These are phyloP conservation scores for Tuberolachnus salignus DNA, from an alignment of 2,888 invertebrate genomes.

Conservation along the genomic window DNA sequence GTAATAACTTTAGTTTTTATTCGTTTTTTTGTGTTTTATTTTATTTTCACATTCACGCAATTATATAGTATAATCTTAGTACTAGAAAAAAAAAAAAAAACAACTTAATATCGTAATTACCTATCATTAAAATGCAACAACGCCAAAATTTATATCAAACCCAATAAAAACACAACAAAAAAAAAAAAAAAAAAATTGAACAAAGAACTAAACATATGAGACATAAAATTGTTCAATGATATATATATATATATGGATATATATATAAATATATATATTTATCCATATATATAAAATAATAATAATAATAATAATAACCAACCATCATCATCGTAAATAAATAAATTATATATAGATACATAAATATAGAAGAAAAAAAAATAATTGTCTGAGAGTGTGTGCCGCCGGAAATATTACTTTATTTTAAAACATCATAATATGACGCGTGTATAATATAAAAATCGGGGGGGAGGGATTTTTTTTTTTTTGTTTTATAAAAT, in stretches of 20 bases:
- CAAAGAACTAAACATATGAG: slow-evolving; percentile 25
- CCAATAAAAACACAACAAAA: slow-evolving; percentile 53
- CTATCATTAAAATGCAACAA: slow-evolving; percentile 54
- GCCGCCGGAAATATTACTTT: too few relatives aligned
- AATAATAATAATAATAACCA: slow-evolving; percentile 3
- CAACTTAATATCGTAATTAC: slow-evolving; percentile 50
- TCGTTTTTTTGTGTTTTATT: slow-evolving; percentile 42
- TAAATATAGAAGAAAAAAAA: slow-evolving; percentile 20
- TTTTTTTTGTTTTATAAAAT: too few relatives aligned
- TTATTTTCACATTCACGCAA: slow-evolving; percentile 52
- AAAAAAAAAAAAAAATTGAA: slow-evolving; percentile 42
- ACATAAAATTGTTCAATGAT: slow-evolving; percentile 38
- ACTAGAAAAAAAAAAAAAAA: slow-evolving; percentile 22
- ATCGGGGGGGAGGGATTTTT: too few relatives aligned
- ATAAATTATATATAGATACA: slow-evolving; percentile 17
- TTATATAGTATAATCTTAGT: slow-evolving; percentile 42
- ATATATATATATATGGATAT: background rate
- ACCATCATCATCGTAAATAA: slow-evolving; percentile 3
- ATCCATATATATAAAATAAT: background rate
- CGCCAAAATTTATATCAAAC: slow-evolving; percentile 50
- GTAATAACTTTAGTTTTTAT: slow-evolving; percentile 49
- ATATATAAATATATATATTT: too few relatives aligned
- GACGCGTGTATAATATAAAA: too few relatives aligned
- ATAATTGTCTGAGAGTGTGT: too few relatives aligned
- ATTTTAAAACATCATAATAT: too few relatives aligned